Percentiles rank a stretch among this genome's conserved stretches.
phyloP scores from a whole-genome alignment of 2,888 invertebrate species.

The Parnassius mnemosyne region DNA sequence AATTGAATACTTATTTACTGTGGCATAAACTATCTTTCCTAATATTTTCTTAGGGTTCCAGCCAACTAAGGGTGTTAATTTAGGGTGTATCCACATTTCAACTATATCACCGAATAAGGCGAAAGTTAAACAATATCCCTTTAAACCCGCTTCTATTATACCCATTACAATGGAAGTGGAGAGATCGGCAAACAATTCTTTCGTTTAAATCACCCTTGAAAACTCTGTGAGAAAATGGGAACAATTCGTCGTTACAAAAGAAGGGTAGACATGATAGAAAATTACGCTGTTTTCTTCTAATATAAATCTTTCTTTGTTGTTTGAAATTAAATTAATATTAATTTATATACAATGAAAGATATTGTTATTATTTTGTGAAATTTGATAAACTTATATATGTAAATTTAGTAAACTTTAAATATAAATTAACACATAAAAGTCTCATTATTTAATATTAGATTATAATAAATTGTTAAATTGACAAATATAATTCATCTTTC shows the following conservation, averaged over 20 bases:
- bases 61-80: conserved; percentile 19
- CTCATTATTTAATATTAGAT: too few species aligned
- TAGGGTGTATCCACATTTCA: conserved; percentile 14
- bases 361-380: too few species aligned
- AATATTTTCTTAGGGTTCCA: conserved; percentile 1
- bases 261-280: conserved; percentile 9
- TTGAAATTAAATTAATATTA: not conserved
- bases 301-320: not conserved
- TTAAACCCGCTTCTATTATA: conserved; percentile 30
- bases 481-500: too few species aligned
- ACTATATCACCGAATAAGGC: conserved; percentile 27
- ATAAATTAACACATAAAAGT: too few species aligned
- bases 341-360: too few species aligned
- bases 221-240: conserved; percentile 15
- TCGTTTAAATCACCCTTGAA: conserved; percentile 25
- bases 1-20: too few species aligned
- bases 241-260: conserved; percentile 13
- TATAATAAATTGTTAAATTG: too few species aligned
- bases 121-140: conserved; percentile 34
- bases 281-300: not conserved
- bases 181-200: conserved; percentile 56
- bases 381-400: too few species aligned
- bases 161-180: conserved; percentile 54
- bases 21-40: too few species aligned
- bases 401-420: too few species aligned